Percentiles rank a stretch among this genome's conserved stretches.
Evolutionary conservation across 37 sponge, comb jelly and placozoan species (phyloP).

Genomic region (Axinella damicornis): DNA sequence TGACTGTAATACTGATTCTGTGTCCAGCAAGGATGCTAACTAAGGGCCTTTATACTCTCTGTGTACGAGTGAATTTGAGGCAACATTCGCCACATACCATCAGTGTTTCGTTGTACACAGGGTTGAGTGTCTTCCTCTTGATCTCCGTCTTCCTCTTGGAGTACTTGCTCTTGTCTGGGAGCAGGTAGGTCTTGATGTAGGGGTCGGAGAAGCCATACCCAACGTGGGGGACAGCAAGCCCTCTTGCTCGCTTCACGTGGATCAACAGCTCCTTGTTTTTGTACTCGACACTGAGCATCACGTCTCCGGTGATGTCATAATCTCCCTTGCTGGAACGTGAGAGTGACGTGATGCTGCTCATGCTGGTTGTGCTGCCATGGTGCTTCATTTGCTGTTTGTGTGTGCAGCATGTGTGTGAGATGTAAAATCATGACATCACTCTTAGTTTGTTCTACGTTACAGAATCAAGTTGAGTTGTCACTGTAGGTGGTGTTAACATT

Average conservation of each 20-base stretch:
- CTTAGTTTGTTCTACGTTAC: too few relatives aligned
- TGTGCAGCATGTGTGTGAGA: too few relatives aligned
- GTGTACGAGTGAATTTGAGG: too few relatives aligned
- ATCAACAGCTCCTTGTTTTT: slow-evolving; percentile 27
- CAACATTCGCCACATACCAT: slow-evolving; percentile 55
- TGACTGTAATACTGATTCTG: too few relatives aligned
- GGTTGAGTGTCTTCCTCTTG: slow-evolving; percentile 60
- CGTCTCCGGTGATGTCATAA: slow-evolving; percentile 72
- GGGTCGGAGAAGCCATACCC: slow-evolving; percentile 61
- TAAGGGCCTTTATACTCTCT: too few relatives aligned
- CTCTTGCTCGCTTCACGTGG: slow-evolving; percentile 60
- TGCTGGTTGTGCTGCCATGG: not conserved
- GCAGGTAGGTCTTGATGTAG: slow-evolving; percentile 81
- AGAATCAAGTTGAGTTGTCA: too few relatives aligned
- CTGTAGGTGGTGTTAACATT: too few relatives aligned
- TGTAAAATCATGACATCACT: too few relatives aligned
- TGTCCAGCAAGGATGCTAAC: too few relatives aligned
- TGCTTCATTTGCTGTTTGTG: too few relatives aligned
- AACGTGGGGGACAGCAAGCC: slow-evolving; percentile 63
- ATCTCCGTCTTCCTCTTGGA: slow-evolving; percentile 71
- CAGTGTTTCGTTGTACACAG: slow-evolving; percentile 59
- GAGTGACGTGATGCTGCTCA: slow-evolving; percentile 21
- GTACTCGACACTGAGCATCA: slow-evolving; percentile 56
- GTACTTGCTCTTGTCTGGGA: slow-evolving; percentile 71
- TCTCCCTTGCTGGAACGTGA: slow-evolving; percentile 51